Percentiles rank a stretch among this genome's conserved stretches.
These are phyloP conservation scores for Alloplasta piceator DNA, from an alignment of 2,888 invertebrate genomes.

Conservation along the genomic window DNA sequence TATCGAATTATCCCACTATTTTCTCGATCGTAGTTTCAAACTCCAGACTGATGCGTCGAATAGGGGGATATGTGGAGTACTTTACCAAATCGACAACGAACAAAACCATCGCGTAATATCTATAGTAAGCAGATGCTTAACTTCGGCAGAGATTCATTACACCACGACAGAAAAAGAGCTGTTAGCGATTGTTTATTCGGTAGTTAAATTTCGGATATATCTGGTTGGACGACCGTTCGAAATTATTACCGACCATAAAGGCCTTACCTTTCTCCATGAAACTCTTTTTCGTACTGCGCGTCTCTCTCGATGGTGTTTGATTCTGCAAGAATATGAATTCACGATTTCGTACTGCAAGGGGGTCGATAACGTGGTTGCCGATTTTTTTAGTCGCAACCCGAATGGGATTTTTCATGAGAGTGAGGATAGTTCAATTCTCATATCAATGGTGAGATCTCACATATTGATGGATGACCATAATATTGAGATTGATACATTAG, in stretches of 20 bases:
- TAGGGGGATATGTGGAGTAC: background rate
- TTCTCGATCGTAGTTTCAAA: slow-evolving; percentile 34
- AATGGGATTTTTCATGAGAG: too few species aligned
- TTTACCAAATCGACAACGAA: background rate
- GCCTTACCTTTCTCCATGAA: slow-evolving; percentile 68
- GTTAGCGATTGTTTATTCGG: background rate
- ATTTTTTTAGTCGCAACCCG: too few species aligned
- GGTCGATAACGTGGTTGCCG: too few species aligned
- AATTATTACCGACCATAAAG: slow-evolving; percentile 71
- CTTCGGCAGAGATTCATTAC: background rate
- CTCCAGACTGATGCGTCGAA: slow-evolving; percentile 59
- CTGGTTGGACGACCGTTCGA: slow-evolving; percentile 53
- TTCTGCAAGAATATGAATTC: too few species aligned
- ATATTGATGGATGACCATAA: too few species aligned
- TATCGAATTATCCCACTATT: slow-evolving; percentile 52
- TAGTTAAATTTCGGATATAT: background rate
- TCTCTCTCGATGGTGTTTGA: too few species aligned
- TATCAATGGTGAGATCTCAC: too few species aligned
- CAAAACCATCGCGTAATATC: background rate
- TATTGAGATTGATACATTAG: too few species aligned
- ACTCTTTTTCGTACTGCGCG: slow-evolving; percentile 62
- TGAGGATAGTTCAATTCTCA: too few species aligned
- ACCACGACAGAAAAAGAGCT: slow-evolving; percentile 11
- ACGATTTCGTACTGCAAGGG: too few species aligned
- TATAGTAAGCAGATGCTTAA: background rate